Evolutionary conservation across 2,113 vertebrate species (phyloP), one percentile per base, ranked within the genome.

Genomic region (Sapayoa aenigma): DNA sequence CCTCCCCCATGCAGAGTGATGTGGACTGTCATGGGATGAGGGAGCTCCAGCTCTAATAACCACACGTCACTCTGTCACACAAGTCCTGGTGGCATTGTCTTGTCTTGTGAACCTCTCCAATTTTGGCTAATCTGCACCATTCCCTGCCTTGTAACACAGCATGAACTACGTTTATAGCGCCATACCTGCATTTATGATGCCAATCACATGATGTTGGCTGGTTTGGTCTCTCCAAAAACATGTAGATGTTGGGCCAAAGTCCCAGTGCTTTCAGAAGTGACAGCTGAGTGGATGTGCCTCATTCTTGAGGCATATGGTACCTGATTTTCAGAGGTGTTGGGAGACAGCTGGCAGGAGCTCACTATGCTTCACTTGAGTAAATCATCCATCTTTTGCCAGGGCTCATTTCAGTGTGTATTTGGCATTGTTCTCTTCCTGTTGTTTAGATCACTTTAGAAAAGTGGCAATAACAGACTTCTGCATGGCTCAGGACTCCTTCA

Each of bases 321-420:
- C 79, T 90, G 68, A 84, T 92, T 93, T 86, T 67, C 83, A 74
- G 88, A 96, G 68, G 72, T 67, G 90, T 71, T 80, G 30, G 30
- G 82, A 84, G 85, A 88, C 59, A 74, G 46, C 2, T 94, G 88
- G 80, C 88, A 96, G 79, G 49, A 93, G 47, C 23, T 79, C 25
- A 2, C 58, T 68, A 5, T 56, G 62, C 22, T 69, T 83, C 67
- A 13, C 63, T 53, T 69, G 68, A 49, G 8, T 77, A 63, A 92
- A 87, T 84, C 23, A 46, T 58, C 25, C 67, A 67, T 94, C 83
- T 93, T 94, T 62, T 66, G 50, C 1, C 12, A 42, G 62, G 83
- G 42, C 42, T 84, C 5, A 0, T 80, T 88, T 86, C 63, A 72
- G 35, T 63, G 35, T 33, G 35, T 81, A 50, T 37, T 74, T 77